Conservation (phyloP, 2,888 invertebrate genomes). For the Protophormia terraenovae region DNA sequence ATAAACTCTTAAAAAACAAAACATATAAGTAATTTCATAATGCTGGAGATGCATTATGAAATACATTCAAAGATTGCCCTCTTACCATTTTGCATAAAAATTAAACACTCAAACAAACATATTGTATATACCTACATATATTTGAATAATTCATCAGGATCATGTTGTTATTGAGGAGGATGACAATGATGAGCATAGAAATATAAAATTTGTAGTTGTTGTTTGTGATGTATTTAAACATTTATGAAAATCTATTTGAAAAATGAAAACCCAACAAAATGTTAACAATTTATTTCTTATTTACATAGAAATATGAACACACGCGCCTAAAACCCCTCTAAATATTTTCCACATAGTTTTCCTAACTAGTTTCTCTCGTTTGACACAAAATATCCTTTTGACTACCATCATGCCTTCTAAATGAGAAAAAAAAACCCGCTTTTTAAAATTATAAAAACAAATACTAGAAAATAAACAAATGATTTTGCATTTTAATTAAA, state of each 20-base stretch:
- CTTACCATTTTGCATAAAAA: neutral
- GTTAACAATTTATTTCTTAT: neutral
- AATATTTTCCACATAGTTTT: neutral
- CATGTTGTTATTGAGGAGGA: neutral
- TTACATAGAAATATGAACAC: neutral
- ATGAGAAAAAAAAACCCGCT: neutral
- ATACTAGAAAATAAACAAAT: slow-evolving; percentile 60
- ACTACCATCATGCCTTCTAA: slow-evolving; percentile 33
- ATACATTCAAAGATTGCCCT: neutral
- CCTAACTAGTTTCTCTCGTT: neutral
- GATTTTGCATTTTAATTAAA: slow-evolving; percentile 77
- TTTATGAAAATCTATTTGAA: neutral
- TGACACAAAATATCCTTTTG: slow-evolving; percentile 40
- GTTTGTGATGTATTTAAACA: too few species aligned
- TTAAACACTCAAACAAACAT: neutral
- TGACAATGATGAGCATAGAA: slow-evolving; percentile 32
- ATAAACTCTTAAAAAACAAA: too few species aligned
- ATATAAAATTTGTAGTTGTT: neutral
- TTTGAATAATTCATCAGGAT: slow-evolving; percentile 64
- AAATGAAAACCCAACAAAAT: neutral
- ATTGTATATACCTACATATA: too few species aligned
- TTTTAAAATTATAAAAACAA: neutral
- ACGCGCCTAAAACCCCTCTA: neutral
- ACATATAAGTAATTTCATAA: too few species aligned
- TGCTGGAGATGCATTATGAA: too few species aligned